phyloP scores from a whole-genome alignment of 2,888 invertebrate genomes.

The Xestia rhomboidea region DNA sequence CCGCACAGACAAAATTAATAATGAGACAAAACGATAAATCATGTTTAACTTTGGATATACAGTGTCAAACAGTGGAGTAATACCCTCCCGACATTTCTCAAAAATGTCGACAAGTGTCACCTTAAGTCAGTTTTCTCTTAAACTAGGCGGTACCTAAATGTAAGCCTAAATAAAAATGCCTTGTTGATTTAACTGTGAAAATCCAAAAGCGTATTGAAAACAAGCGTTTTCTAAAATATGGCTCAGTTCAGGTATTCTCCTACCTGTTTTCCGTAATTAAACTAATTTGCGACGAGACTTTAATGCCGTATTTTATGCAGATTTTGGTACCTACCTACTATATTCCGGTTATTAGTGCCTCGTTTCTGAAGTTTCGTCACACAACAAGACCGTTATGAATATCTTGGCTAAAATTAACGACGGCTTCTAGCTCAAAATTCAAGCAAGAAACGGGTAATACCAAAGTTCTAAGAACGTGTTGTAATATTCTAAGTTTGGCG shows the following conservation, averaged over 20 bases:
- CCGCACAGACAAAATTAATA: too few species aligned
- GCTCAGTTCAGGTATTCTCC: not conserved
- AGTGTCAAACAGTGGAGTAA: too few species aligned
- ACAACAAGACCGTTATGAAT: conserved; percentile 13
- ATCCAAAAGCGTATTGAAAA: not conserved
- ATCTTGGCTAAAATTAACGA: conserved; percentile 30
- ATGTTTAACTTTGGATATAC: too few species aligned
- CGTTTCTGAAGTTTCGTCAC: conserved; percentile 1
- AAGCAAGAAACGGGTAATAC: not conserved
- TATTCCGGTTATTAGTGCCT: not conserved
- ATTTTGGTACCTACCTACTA: not conserved
- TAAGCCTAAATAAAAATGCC: not conserved
- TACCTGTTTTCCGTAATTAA: not conserved
- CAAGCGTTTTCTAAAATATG: not conserved
- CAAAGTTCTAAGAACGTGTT: not conserved
- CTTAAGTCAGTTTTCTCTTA: too few species aligned
- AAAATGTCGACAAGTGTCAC: too few species aligned
- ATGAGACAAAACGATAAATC: too few species aligned
- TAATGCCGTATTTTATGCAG: not conserved
- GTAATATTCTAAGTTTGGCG: not conserved
- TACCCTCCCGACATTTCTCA: too few species aligned
- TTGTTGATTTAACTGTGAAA: not conserved
- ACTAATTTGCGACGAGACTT: not conserved
- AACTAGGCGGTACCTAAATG: not conserved
- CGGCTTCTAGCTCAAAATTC: conserved; percentile 2